A percentile compares a stretch with the other conserved stretches of the same genome.
These are phyloP conservation scores for Temnothorax unifasciatus DNA, from an alignment of 2,888 invertebrate species.

Conservation along the genomic window DNA sequence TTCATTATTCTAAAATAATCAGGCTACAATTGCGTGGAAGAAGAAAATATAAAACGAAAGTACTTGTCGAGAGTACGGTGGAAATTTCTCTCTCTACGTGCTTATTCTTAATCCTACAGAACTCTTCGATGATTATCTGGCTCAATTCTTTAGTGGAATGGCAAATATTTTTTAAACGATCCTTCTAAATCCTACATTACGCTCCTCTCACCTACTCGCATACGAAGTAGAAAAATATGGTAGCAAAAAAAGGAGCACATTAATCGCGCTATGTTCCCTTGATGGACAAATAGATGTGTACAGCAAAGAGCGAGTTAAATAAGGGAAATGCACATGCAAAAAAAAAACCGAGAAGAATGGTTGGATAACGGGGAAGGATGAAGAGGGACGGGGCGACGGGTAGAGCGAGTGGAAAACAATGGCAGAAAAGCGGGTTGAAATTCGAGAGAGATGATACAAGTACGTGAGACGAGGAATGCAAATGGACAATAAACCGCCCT, in stretches of 20 bases:
- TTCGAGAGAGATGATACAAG: slow-evolving; percentile 66
- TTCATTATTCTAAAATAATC: slow-evolving; percentile 20
- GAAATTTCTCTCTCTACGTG: not conserved
- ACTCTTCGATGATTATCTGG: slow-evolving; percentile 14
- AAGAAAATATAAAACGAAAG: not conserved
- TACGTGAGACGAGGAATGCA: slow-evolving; percentile 75
- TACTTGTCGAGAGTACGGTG: not conserved
- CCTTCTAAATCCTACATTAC: slow-evolving; percentile 55
- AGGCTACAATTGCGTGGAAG: not conserved
- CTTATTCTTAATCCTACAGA: not conserved
- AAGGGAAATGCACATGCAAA: slow-evolving; percentile 5
- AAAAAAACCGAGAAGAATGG: slow-evolving; percentile 13
- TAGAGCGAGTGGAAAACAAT: slow-evolving; percentile 42
- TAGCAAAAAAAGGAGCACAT: slow-evolving; percentile 4
- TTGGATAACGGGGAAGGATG: slow-evolving; percentile 22
- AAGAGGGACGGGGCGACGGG: not conserved
- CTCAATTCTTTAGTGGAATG: not conserved
- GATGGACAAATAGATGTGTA: slow-evolving; percentile 37
- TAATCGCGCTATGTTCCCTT: slow-evolving; percentile 32
- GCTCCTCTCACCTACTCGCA: slow-evolving; percentile 47
- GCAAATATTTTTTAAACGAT: slow-evolving; percentile 22
- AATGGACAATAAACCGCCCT: slow-evolving; percentile 81
- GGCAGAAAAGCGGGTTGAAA: slow-evolving; percentile 59
- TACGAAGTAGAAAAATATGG: slow-evolving; percentile 60
- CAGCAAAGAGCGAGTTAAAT: slow-evolving; percentile 37